These are phyloP conservation scores for Sitta europaea DNA, from an alignment of 2,113 vertebrate genomes.

Conservation along the genomic window DNA sequence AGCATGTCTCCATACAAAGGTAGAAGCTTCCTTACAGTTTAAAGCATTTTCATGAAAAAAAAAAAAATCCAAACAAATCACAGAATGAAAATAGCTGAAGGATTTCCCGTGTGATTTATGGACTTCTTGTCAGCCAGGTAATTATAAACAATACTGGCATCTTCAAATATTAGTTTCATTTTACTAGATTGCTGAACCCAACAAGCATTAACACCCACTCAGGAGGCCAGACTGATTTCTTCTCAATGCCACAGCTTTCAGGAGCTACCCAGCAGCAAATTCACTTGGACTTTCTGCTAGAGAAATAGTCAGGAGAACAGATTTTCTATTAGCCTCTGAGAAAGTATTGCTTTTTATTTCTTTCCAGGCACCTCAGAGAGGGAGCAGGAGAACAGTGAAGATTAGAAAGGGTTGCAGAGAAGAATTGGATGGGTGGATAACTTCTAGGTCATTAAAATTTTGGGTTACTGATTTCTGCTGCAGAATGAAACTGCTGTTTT, in stretches of 20 bases:
- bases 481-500: not conserved
- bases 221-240: not conserved
- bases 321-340: not conserved
- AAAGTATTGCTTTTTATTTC: not conserved
- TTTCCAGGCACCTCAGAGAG: not conserved
- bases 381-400: not conserved
- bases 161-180: not conserved
- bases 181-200: not conserved
- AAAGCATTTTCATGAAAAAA: not conserved
- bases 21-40: not conserved
- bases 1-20: not conserved
- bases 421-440: accelerated
- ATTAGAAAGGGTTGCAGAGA: not conserved
- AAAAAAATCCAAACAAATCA: not conserved
- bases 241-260: not conserved
- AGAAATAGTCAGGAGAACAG: not conserved
- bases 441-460: not conserved
- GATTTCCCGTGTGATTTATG: not conserved
- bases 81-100: not conserved
- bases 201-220: not conserved
- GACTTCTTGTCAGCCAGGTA: not conserved
- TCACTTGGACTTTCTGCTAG: not conserved
- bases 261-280: not conserved
- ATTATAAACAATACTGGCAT: not conserved
- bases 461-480: not conserved